Conservation (phyloP, 2,888 invertebrate genomes). For the Clanis bilineata region DNA sequence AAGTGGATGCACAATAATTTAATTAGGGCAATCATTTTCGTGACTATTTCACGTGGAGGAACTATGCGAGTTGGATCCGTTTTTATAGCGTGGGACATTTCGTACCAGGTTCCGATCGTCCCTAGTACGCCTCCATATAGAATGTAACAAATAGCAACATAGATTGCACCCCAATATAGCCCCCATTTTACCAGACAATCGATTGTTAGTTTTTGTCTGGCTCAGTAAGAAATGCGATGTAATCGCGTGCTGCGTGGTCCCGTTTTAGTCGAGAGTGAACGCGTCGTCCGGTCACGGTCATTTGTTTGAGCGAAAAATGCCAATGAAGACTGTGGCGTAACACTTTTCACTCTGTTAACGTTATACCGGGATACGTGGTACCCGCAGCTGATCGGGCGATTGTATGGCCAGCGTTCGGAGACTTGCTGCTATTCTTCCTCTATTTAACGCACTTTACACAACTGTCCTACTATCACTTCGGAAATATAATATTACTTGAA, state of each 20-base stretch:
- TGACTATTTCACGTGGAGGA: conserved; percentile 49
- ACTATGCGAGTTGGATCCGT: conserved; percentile 61
- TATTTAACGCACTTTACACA: conserved; percentile 61
- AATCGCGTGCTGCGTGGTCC: conserved; percentile 44
- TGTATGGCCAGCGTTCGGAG: conserved; percentile 21
- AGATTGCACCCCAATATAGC: conserved; percentile 33
- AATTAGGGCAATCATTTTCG: conserved; percentile 38
- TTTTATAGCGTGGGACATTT: conserved; percentile 55
- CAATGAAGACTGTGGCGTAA: conserved; percentile 48
- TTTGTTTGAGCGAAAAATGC: conserved; percentile 46
- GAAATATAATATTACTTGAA: conserved; percentile 51
- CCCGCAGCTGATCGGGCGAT: conserved; percentile 18
- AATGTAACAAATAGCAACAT: conserved; percentile 42
- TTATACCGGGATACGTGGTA: conserved; percentile 36
- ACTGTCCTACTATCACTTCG: conserved; percentile 76
- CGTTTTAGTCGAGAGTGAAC: conserved; percentile 64
- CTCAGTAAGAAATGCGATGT: conserved; percentile 36
- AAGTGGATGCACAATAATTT: background rate
- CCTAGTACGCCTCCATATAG: conserved; percentile 53
- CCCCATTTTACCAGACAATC: conserved; percentile 39
- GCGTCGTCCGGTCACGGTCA: conserved; percentile 64
- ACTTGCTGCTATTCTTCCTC: conserved; percentile 49
- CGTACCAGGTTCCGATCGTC: conserved; percentile 72
- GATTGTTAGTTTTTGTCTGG: conserved; percentile 19
- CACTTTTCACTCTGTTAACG: conserved; percentile 44